Base-by-base conservation (phyloP, 2,888 invertebrate genomes). In the Rugalucina vietnamica region DNA sequence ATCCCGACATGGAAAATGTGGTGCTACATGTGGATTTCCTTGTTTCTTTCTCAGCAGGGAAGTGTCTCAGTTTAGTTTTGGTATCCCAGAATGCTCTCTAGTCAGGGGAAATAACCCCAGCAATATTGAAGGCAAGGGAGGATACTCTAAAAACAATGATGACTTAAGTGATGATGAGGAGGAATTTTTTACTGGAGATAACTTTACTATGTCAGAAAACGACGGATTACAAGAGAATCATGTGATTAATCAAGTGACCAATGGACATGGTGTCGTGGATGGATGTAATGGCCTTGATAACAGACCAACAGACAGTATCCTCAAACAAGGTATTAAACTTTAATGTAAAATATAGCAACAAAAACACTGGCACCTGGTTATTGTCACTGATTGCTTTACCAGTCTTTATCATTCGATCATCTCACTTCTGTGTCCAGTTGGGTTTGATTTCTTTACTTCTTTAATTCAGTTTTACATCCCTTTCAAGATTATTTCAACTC, bases 31-130 rank as follows among this genome's bases (percentile, higher is more conserved):
- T 84, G 84, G 82, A 50, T 86, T 86, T 82, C 82, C 86, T 39
- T 86, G 86, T 84, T 77, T 86, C 39, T 82, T 84, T 74, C 36
- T 79, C 5, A 78, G 86, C 24, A 84, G 79, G 54, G 86, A 86
- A 32, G 75, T 82, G 18, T 86, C 86, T n/a, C 79, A 77, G 74
- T 84, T 84, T 50, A 86, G 84, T 72, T 29, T 86, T 60, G 60
- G 27, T 29, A 60, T 60, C 49, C 81, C 84, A 29, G 60, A 60
- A 60, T 60, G 60, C 14, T 60, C 60, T 60, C 4, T 12, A 29
- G 29, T 24, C 24, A 14, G 29, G 60, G 60, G 86, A 82, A n/a
- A 24, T 49, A 8, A 74, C 57, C 39, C 54, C 39, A 73, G 21
- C 70, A 74, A 39, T 32, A 54, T 65, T 21, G 32, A 50, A 74